phyloP scores from a whole-genome alignment of 2,888 invertebrate species.

The Drosophila demipolita region DNA sequence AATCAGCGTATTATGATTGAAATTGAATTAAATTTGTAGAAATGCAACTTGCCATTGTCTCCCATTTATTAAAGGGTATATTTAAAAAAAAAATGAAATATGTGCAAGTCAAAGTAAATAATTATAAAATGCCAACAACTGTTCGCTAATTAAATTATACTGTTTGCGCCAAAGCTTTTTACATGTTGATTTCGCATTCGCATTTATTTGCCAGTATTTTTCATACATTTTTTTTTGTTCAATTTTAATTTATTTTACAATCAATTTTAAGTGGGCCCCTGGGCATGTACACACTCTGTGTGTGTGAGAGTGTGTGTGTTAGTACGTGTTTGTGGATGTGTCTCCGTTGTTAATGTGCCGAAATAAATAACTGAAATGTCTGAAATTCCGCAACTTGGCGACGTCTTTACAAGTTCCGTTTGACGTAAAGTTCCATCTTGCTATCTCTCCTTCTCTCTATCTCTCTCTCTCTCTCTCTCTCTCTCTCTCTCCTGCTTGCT shows the following conservation, averaged over 20 bases:
- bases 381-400: slow-evolving; percentile 68
- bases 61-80: slow-evolving; percentile 8
- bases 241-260: slow-evolving; percentile 77
- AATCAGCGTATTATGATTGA: accelerated
- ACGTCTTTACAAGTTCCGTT: slow-evolving; percentile 70
- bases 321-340: slow-evolving; percentile 24
- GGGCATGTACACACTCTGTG: slow-evolving; percentile 27
- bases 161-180: slow-evolving; percentile 58
- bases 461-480: slow-evolving; percentile 1
- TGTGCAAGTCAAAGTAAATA: slow-evolving; percentile 58
- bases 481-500: background rate
- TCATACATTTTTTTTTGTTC: slow-evolving; percentile 14
- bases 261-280: slow-evolving; percentile 69
- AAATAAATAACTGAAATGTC: slow-evolving; percentile 75
- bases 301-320: slow-evolving; percentile 13
- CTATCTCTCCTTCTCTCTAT: slow-evolving; percentile 13
- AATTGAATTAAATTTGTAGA: background rate
- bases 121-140: slow-evolving; percentile 65
- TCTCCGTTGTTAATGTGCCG: slow-evolving; percentile 73
- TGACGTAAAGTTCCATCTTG: slow-evolving; percentile 46
- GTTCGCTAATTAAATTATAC: slow-evolving; percentile 81
- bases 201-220: slow-evolving; percentile 33
- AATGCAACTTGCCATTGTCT: background rate
- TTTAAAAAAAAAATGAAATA: slow-evolving; percentile 8
- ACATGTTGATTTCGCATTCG: slow-evolving; percentile 55